Base-by-base conservation (phyloP, 2,888 invertebrate genomes). In the Lymantria monacha region DNA sequence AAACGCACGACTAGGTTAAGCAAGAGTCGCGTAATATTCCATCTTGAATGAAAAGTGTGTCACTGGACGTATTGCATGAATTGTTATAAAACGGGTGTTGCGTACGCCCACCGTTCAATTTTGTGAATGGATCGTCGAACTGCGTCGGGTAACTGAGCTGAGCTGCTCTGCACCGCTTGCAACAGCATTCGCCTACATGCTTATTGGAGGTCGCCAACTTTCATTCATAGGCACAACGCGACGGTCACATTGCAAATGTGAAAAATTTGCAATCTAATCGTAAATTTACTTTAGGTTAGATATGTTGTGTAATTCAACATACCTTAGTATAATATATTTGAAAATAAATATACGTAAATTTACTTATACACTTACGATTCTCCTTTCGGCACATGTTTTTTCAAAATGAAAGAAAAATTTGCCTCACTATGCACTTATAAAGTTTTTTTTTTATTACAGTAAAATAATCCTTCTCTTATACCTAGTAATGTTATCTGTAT, bases 201-300 rank as follows among this genome's bases (percentile, higher is more conserved):
- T 46, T 53, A 53, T 61, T 76, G 84, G 87, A 91, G 91, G 91
- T 85, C 91, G 82, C 78, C 89, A 85, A 89, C 91, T 90, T 91
- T 90, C 91, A 88, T 91, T 90, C 88, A 90, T 85, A 78, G 73
- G 55, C 61, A 66, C 22, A 22, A 22, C 22, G 22, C 68, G 61
- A 59, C 63, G 68, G 61, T 63, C 69, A 68, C 54, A 72, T 70
- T 72, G 63, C 59, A 58, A 33, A 62, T 49, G 54, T 60, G 69
- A 67, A 62, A 69, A 71, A 71, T 59, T 61, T 64, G 66, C 66
- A 66, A 69, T 65, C 65, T 64, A 57, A 66, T 63, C 63, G 56
- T 52, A 47, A 54, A 55, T 50, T 51, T 40, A 22, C 22, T 22
- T 11, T 36, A 36, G 36, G 36, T n/a, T 46, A 52, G 47, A 54